Percentiles rank a stretch among this genome's conserved stretches.
Conservation (phyloP, 1,140 invertebrate genomes). For the Pentalonia nigronervosa region DNA sequence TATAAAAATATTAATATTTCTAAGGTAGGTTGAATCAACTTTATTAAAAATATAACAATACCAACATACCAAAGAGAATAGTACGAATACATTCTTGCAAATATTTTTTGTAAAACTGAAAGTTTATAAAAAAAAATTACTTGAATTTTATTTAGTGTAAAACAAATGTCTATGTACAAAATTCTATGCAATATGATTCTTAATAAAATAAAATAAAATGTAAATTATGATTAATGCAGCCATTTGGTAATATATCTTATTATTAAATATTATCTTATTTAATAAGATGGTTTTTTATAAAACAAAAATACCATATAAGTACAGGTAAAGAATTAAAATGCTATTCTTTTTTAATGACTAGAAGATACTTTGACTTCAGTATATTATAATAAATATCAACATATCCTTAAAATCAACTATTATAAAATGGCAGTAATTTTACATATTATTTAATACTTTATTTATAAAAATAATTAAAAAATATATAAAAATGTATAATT, state of each 20-base stretch:
- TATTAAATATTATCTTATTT: neutral
- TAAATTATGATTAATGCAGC: neutral
- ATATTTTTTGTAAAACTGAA: neutral
- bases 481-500: neutral
- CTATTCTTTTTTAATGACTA: slow-evolving; percentile 24
- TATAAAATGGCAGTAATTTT: neutral
- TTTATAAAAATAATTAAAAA: slow-evolving; percentile 1
- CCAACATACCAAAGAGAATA: neutral
- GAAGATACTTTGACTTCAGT: neutral
- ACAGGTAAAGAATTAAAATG: neutral
- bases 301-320: neutral
- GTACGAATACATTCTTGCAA: too few relatives aligned
- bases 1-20: too few relatives aligned
- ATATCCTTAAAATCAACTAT: neutral
- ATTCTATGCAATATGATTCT: neutral
- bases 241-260: neutral
- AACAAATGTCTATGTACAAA: neutral
- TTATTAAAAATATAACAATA: neutral
- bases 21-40: too few relatives aligned
- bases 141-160: neutral
- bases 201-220: neutral
- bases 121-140: neutral
- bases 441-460: neutral
- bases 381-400: neutral
- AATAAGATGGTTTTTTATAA: neutral